Conservation (phyloP, 2,888 invertebrate species). For the Trichogramma dendrolimi region DNA sequence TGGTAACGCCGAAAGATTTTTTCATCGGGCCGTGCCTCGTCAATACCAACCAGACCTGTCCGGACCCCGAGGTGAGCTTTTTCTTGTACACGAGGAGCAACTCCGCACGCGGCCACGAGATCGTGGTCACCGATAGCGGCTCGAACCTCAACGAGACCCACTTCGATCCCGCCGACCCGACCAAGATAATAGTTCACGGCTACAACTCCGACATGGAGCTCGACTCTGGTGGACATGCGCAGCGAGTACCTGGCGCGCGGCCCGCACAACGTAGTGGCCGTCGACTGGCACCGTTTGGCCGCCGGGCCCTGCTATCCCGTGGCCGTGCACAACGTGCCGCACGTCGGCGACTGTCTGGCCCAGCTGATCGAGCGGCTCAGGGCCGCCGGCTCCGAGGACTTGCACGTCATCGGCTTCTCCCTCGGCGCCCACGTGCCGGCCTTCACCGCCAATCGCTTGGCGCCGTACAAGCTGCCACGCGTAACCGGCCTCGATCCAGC, state of each 20-base stretch:
- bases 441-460: constrained; percentile 56
- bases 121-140: constrained; percentile 53
- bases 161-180: constrained; percentile 55
- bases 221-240: constrained; percentile 57
- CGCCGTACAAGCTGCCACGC: constrained; percentile 56
- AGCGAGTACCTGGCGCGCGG: constrained; percentile 58
- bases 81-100: constrained; percentile 58
- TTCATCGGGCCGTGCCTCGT: constrained; percentile 48
- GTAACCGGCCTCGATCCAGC: constrained; percentile 70
- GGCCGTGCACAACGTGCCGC: constrained; percentile 61
- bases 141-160: constrained; percentile 58
- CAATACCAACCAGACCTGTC: constrained; percentile 50
- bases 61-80: constrained; percentile 58
- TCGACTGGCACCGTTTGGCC: constrained; percentile 63
- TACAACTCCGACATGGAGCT: constrained; percentile 65
- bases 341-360: constrained; percentile 60
- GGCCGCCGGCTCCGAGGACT: constrained; percentile 55
- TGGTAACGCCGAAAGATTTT: constrained; percentile 33
- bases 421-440: constrained; percentile 63
- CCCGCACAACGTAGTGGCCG: constrained; percentile 58
- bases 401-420: constrained; percentile 66
- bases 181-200: constrained; percentile 66
- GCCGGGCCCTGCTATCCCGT: constrained; percentile 63
- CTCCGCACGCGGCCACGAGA: constrained; percentile 52
- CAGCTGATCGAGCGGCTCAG: constrained; percentile 57